phyloP scores from a whole-genome alignment of 2,797 vertebrate species.

The Falco biarmicus region DNA sequence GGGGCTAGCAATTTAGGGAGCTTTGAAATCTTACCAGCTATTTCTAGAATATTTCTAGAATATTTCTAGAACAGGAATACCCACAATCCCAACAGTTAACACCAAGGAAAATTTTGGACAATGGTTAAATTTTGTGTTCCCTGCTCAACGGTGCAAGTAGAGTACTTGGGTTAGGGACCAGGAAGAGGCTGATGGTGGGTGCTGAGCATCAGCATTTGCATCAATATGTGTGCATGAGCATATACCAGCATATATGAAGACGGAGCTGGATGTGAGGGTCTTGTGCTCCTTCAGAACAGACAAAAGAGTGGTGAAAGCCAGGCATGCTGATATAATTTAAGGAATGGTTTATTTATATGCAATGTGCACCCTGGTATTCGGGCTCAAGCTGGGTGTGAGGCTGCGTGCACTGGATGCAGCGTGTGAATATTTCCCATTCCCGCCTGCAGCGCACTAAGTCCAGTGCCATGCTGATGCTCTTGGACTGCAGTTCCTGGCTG shows the following conservation, averaged over 20 bases:
- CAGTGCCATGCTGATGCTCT: neutral
- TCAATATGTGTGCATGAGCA: neutral
- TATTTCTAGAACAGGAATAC: too few species aligned
- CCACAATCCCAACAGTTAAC: neutral
- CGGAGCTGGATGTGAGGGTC: neutral
- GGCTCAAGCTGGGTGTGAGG: neutral
- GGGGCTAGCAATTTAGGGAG: neutral
- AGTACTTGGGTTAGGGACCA: neutral
- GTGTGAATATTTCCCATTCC: neutral
- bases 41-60: neutral
- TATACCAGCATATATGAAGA: neutral
- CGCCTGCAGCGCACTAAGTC: neutral
- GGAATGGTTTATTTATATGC: neutral
- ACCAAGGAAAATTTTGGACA: neutral
- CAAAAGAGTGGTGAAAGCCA: neutral
- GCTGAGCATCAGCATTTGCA: neutral
- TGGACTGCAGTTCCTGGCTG: neutral
- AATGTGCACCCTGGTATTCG: neutral
- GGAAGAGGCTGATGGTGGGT: neutral
- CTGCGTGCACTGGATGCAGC: rapidly evolving
- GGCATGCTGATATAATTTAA: neutral
- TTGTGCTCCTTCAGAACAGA: neutral
- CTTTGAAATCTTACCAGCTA: neutral
- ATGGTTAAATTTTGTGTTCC: neutral
- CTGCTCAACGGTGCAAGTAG: neutral